These are phyloP conservation scores for Ammodytes dubius DNA, from an alignment of 2,113 vertebrate genomes.

Conservation along the genomic window DNA sequence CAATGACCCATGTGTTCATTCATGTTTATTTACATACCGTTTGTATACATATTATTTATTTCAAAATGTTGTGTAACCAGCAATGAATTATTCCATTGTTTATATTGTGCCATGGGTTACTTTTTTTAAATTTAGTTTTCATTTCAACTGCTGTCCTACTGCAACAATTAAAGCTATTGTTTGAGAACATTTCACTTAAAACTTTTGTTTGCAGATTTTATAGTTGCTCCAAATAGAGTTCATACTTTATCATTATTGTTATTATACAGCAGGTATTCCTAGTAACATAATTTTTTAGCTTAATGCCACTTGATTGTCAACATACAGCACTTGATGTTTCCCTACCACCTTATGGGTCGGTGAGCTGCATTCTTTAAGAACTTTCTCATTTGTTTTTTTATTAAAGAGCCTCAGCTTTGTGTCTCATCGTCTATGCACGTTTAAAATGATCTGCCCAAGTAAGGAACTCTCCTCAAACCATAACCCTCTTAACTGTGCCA, in stretches of 20 bases:
- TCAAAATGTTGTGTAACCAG: constrained; percentile 15
- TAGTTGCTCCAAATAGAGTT: not conserved
- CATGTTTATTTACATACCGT: constrained; percentile 41
- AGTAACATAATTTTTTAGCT: not conserved
- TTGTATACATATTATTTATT: constrained; percentile 59
- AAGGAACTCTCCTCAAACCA: not conserved
- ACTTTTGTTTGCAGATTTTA: not conserved
- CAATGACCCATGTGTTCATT: constrained; percentile 33
- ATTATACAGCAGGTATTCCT: not conserved
- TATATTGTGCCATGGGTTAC: constrained; percentile 14
- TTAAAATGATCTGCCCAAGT: not conserved
- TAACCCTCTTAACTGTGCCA: not conserved
- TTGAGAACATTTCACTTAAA: constrained; percentile 13
- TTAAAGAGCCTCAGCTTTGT: not conserved
- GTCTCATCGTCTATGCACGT: not conserved
- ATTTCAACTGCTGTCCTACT: constrained; percentile 29
- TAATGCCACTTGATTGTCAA: not conserved
- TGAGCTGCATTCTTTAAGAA: not conserved
- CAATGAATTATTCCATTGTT: constrained; percentile 23
- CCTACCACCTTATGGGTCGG: not conserved
- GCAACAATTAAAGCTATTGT: constrained; percentile 47
- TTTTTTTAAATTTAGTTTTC: constrained; percentile 32
- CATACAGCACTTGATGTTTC: not conserved
- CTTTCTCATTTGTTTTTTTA: not conserved
- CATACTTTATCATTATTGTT: not conserved